phyloP scores from a whole-genome alignment of 1,140 invertebrate species.

The Centruroides sculpturatus region DNA sequence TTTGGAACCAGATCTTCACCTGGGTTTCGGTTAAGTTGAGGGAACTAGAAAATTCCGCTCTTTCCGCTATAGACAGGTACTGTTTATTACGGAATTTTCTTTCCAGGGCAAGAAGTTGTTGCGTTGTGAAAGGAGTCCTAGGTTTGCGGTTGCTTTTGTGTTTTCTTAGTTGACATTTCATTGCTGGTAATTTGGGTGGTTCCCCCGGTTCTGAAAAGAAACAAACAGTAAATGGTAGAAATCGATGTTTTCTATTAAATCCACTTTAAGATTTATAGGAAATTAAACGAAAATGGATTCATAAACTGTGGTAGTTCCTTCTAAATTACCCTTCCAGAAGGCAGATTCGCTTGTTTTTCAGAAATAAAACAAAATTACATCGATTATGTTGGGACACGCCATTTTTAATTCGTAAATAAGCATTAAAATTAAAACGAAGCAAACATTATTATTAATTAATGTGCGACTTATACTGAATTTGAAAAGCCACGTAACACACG shows the following conservation, averaged over 20 bases:
- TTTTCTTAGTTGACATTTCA: constrained; percentile 83
- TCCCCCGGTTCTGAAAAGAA: constrained; percentile 10
- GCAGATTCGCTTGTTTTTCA: too few relatives aligned
- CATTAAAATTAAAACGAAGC: too few relatives aligned
- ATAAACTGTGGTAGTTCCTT: too few relatives aligned
- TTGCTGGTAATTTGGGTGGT: constrained; percentile 17
- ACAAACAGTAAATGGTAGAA: background rate
- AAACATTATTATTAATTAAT: too few relatives aligned
- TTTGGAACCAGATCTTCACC: constrained; percentile 31
- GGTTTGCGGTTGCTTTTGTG: constrained; percentile 96
- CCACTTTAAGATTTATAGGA: background rate
- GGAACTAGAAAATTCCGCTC: constrained; percentile 89
- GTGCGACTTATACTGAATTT: too few relatives aligned
- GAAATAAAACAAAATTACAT: too few relatives aligned
- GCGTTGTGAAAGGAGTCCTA: constrained; percentile 91
- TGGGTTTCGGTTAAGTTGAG: constrained; percentile 86
- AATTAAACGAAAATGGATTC: too few relatives aligned
- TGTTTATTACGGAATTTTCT: constrained; percentile 94
- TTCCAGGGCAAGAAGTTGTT: constrained; percentile 84
- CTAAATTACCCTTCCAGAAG: too few relatives aligned
- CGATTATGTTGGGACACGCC: too few relatives aligned
- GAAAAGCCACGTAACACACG: too few relatives aligned
- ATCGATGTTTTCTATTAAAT: background rate
- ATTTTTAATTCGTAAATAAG: too few relatives aligned
- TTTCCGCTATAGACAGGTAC: constrained; percentile 90